Evolutionary conservation across 2,113 vertebrate genomes (phyloP).

Genomic region (Girardinichthys multiradiatus): DNA sequence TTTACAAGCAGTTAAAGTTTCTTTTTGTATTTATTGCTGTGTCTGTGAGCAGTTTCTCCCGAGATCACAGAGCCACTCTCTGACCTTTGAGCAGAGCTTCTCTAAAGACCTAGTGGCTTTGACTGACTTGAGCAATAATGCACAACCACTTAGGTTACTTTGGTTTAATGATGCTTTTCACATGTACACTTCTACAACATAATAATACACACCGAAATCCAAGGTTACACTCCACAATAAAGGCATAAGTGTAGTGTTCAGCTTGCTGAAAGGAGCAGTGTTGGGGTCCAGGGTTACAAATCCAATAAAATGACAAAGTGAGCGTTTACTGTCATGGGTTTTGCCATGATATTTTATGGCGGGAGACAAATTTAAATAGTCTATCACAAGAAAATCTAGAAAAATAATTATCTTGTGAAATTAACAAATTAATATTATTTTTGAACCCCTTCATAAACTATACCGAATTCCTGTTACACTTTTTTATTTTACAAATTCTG

Average conservation of each 20-base stretch:
- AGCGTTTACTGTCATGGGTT: neutral
- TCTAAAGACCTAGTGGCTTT: constrained; percentile 42
- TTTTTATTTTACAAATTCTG: no score
- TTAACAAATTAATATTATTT: neutral
- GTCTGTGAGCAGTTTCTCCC: constrained; percentile 47
- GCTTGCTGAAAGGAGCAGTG: constrained; percentile 10
- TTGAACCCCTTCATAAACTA: constrained; percentile 5
- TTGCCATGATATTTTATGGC: neutral
- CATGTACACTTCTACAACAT: neutral
- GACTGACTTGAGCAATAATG: constrained; percentile 35
- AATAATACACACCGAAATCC: constrained; percentile 13
- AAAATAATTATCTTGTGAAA: neutral
- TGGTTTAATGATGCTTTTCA: constrained; percentile 43
- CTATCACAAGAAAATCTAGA: neutral
- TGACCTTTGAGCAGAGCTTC: constrained; percentile 61
- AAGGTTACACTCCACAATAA: constrained; percentile 18
- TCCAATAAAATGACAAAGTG: neutral
- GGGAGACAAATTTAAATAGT: neutral
- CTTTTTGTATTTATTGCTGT: constrained; percentile 61
- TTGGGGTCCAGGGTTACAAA: neutral
- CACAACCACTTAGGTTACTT: constrained; percentile 42
- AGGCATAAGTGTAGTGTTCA: neutral
- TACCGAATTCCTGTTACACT: neutral
- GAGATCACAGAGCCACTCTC: constrained; percentile 53
- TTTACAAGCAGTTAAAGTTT: constrained; percentile 67